A percentile compares a stretch with the other conserved stretches of the same genome.
phyloP scores from a whole-genome alignment of 2,888 invertebrate species.

The Eucera pruinosa region DNA sequence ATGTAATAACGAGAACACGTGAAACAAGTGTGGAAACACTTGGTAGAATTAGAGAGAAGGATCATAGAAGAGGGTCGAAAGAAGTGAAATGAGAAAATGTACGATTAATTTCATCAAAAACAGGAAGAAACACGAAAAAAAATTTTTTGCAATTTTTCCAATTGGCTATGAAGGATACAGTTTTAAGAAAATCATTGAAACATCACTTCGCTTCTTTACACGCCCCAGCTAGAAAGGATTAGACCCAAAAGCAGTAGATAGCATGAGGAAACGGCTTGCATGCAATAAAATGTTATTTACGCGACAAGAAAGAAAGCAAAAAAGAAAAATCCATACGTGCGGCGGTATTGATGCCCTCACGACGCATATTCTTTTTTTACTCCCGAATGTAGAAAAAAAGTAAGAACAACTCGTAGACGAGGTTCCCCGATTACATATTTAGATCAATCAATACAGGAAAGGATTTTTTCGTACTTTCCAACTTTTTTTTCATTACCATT shows the following conservation, averaged over 20 bases:
- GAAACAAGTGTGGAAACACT: conserved; percentile 26
- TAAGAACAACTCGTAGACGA: conserved; percentile 51
- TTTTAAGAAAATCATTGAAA: not conserved
- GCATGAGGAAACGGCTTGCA: conserved; percentile 53
- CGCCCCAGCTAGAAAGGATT: conserved; percentile 19
- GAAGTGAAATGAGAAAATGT: conserved; percentile 44
- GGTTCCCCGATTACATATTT: conserved; percentile 52
- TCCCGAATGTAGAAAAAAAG: conserved; percentile 43
- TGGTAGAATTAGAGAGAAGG: conserved; percentile 30
- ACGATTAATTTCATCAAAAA: not conserved
- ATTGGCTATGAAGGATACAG: not conserved
- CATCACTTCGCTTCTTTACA: conserved; percentile 58
- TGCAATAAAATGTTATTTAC: conserved; percentile 67
- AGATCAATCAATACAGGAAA: conserved; percentile 67
- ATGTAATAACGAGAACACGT: conserved; percentile 52
- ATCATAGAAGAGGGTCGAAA: conserved; percentile 40
- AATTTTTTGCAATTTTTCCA: not conserved
- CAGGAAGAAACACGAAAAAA: not conserved
- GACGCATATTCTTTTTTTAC: conserved; percentile 41
- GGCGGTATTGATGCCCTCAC: conserved; percentile 44
- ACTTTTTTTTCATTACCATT: conserved; percentile 61
- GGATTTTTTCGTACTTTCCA: conserved; percentile 64
- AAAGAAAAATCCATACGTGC: conserved; percentile 21
- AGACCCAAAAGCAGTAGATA: conserved; percentile 29
- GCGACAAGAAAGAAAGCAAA: conserved; percentile 35